These are phyloP conservation scores for Lymantria dispar DNA, from an alignment of 2,888 invertebrate genomes.

Conservation along the genomic window DNA sequence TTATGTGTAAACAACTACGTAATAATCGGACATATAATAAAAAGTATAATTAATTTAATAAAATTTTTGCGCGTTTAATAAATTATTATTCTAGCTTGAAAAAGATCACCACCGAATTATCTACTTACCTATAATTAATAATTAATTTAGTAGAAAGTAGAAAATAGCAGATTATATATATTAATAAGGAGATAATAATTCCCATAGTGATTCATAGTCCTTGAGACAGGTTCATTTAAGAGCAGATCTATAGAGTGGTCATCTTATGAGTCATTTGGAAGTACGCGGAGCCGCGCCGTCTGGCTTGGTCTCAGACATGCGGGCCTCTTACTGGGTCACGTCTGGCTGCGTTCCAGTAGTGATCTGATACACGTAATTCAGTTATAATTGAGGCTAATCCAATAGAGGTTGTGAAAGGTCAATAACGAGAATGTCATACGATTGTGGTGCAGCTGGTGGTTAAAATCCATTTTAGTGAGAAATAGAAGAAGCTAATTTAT, in stretches of 20 bases:
- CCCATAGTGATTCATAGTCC: constrained; percentile 35
- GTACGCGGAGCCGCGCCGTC: constrained; percentile 58
- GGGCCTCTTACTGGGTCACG: constrained; percentile 66
- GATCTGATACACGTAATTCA: constrained; percentile 35
- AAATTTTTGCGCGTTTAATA: too few species aligned
- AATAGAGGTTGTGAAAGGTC: constrained; percentile 50
- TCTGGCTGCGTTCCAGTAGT: constrained; percentile 25
- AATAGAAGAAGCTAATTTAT: too few species aligned
- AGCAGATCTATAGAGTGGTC: constrained; percentile 51
- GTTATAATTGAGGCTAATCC: constrained; percentile 49
- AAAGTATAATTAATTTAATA: too few species aligned
- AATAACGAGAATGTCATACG: constrained; percentile 17
- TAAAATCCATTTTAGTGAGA: not conserved
- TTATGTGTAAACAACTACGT: too few species aligned
- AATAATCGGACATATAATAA: too few species aligned
- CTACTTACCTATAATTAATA: too few species aligned
- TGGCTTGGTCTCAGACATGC: constrained; percentile 51
- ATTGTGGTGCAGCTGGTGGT: constrained; percentile 1
- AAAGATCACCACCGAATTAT: too few species aligned
- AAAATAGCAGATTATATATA: too few species aligned
- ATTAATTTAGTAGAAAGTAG: too few species aligned
- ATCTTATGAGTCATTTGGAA: constrained; percentile 47
- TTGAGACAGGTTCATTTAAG: constrained; percentile 45
- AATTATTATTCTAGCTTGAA: too few species aligned
- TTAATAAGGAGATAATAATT: not conserved